Evolutionary conservation across 2,888 invertebrate species (phyloP).

Genomic region (Conomelus anceps): DNA sequence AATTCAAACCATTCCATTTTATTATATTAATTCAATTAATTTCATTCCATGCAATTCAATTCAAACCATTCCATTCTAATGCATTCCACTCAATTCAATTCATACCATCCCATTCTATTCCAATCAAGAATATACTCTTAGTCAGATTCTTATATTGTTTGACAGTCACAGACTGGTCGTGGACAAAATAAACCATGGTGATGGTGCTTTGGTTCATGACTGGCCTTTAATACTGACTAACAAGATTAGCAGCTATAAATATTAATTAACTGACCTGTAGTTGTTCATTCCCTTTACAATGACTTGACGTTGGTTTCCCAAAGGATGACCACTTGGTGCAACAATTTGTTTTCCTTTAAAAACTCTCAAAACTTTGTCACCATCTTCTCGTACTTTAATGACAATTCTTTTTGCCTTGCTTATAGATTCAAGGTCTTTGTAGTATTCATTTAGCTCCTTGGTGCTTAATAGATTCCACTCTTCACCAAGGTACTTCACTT

Average conservation of each 20-base stretch:
- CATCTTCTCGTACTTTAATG: constrained; percentile 9
- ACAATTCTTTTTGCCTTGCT: constrained; percentile 13
- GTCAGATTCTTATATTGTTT: too few species aligned
- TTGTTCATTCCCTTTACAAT: constrained; percentile 7
- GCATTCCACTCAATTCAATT: too few species aligned
- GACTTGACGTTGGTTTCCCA: constrained; percentile 12
- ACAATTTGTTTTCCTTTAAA: constrained; percentile 12
- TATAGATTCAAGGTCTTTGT: constrained; percentile 11
- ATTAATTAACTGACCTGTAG: constrained; percentile 13
- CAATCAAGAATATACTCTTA: too few species aligned
- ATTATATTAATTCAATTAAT: too few species aligned
- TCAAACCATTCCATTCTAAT: too few species aligned
- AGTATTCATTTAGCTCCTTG: constrained; percentile 12
- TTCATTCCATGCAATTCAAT: too few species aligned
- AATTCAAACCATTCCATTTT: too few species aligned
- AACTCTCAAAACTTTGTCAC: constrained; percentile 3
- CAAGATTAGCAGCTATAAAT: neutral
- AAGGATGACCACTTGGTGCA: neutral
- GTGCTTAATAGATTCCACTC: constrained; percentile 7
- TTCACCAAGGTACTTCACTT: neutral
- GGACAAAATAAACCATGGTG: too few species aligned
- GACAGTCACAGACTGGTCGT: too few species aligned
- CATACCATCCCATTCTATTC: too few species aligned
- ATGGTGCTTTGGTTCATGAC: too few species aligned
- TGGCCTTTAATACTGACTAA: too few species aligned